These are phyloP conservation scores for Pandion haliaetus DNA, from an alignment of 2,113 vertebrate genomes.

Conservation along the genomic window DNA sequence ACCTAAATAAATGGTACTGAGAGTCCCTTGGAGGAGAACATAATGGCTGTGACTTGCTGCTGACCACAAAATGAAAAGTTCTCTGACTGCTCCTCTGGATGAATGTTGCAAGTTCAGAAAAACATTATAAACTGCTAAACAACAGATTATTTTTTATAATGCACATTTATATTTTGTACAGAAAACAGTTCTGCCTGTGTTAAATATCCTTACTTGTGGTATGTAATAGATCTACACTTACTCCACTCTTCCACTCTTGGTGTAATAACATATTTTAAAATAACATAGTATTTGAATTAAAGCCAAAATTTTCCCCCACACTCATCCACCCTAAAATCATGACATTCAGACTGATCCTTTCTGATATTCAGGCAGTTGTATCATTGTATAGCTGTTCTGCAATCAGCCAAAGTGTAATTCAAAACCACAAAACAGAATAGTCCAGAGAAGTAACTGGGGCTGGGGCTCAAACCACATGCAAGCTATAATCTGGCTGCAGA, in stretches of 20 bases:
- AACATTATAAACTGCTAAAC: not conserved
- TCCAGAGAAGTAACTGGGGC: not conserved
- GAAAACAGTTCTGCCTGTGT: not conserved
- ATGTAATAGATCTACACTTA: not conserved
- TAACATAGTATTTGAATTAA: not conserved
- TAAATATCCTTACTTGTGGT: not conserved
- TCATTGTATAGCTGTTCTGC: not conserved
- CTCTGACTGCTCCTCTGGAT: not conserved
- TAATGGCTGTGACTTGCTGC: fast-evolving
- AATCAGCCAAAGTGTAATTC: not conserved
- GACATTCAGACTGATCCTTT: not conserved
- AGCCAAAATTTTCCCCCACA: not conserved
- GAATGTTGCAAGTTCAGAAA: not conserved
- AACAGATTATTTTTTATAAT: not conserved
- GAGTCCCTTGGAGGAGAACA: not conserved
- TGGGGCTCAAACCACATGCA: not conserved
- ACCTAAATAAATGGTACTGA: not conserved
- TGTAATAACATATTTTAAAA: not conserved
- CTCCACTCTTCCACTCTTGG: not conserved
- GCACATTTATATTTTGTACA: not conserved
- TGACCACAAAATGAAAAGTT: not conserved
- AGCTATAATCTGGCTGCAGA: not conserved
- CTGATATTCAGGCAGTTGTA: not conserved
- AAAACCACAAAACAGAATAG: not conserved
- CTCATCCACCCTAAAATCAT: not conserved